Evolutionary conservation across 2,797 vertebrate genomes (phyloP).

Genomic region (Amniataba percoides): DNA sequence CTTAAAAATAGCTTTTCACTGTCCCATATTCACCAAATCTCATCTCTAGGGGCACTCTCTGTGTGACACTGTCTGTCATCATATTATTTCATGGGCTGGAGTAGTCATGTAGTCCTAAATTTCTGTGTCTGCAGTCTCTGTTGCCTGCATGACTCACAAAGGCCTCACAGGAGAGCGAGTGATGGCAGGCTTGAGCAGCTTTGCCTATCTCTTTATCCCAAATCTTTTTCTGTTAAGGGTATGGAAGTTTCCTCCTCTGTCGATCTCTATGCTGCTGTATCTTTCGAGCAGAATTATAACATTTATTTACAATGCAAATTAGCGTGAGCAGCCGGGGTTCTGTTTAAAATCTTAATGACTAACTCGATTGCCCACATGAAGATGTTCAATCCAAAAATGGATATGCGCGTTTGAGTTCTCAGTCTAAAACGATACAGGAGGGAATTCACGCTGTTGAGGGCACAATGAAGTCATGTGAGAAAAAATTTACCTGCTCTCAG

Average conservation of each 20-base stretch:
- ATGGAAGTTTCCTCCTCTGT: conserved; percentile 3
- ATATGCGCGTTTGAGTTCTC: neutral
- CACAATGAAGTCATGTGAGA: neutral
- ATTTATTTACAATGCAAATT: conserved; percentile 66
- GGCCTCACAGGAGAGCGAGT: conserved; percentile 2
- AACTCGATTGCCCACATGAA: conserved; percentile 5
- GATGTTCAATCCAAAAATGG: conserved; percentile 27
- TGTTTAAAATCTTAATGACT: conserved; percentile 29
- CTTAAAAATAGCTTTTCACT: conserved; percentile 34
- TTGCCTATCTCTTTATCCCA: conserved; percentile 52
- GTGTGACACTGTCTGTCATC: conserved; percentile 22
- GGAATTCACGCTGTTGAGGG: neutral
- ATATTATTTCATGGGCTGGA: conserved; percentile 2
- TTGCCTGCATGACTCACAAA: conserved; percentile 25
- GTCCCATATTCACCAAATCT: conserved; percentile 36
- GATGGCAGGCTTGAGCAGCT: conserved; percentile 15
- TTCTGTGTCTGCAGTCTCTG: neutral
- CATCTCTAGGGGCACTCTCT: neutral
- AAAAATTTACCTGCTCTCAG: conserved; percentile 3
- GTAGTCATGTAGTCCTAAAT: neutral
- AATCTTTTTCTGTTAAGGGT: neutral
- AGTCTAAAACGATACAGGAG: conserved; percentile 24
- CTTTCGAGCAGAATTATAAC: neutral
- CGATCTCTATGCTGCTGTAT: conserved; percentile 12
- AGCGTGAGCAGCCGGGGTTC: neutral